Evolutionary conservation across 37 sponge, comb jelly and placozoan species (phyloP).

Genomic region (Mnemiopsis leidyi): DNA sequence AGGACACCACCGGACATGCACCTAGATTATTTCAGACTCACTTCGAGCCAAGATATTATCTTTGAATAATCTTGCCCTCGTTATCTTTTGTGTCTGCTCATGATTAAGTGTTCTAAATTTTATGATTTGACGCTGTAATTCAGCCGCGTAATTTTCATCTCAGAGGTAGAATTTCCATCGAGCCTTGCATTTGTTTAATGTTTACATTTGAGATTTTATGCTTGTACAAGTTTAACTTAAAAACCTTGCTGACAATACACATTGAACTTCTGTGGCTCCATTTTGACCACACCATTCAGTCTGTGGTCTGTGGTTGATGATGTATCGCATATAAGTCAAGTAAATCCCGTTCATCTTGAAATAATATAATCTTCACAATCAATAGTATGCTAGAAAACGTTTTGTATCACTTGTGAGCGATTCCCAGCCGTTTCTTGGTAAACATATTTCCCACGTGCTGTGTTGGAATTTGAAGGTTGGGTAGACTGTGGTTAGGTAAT

Average conservation of each 20-base stretch:
- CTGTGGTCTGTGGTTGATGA: not conserved
- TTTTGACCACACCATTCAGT: not conserved
- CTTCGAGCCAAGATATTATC: not conserved
- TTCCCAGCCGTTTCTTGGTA: too few relatives aligned
- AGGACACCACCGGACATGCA: too few relatives aligned
- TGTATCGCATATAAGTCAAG: not conserved
- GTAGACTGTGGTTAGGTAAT: too few relatives aligned
- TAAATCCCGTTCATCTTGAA: too few relatives aligned
- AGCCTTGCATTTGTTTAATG: not conserved
- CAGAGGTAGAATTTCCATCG: not conserved
- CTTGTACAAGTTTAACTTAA: not conserved
- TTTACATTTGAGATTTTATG: not conserved
- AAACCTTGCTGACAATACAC: not conserved
- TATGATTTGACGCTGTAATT: not conserved
- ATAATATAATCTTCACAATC: too few relatives aligned
- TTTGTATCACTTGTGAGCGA: too few relatives aligned
- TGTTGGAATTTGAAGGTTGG: too few relatives aligned
- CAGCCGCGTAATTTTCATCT: not conserved
- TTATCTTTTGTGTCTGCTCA: not conserved
- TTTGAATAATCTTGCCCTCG: not conserved
- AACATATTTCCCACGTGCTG: too few relatives aligned
- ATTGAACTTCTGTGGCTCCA: not conserved
- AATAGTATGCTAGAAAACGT: too few relatives aligned
- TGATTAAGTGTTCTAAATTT: not conserved
- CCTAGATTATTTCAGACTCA: not conserved